Percentiles rank a stretch among this genome's conserved stretches.
Evolutionary conservation across 92 coral and sea anemone species (phyloP).

Genomic region (Chrysogorgia sp.): DNA sequence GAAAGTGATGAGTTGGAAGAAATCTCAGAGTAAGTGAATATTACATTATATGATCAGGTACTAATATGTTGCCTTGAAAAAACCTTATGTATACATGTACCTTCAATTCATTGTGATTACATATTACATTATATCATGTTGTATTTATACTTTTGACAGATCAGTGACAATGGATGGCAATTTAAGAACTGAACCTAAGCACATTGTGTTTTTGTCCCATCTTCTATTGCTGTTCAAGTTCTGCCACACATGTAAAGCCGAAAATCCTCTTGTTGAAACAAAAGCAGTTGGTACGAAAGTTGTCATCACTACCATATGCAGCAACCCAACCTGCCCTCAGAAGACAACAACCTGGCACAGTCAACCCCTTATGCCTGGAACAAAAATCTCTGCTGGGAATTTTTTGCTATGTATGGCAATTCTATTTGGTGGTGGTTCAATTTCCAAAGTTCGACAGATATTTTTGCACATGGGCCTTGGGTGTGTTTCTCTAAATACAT

Average conservation of each 20-base stretch:
- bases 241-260: slow-evolving; percentile 44
- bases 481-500: slow-evolving; percentile 41
- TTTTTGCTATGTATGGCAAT: slow-evolving; percentile 26
- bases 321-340: slow-evolving; percentile 43
- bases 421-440: slow-evolving; percentile 35
- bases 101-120: not conserved
- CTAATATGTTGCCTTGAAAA: slow-evolving; percentile 1
- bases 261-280: slow-evolving; percentile 38
- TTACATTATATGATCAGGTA: not conserved
- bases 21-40: slow-evolving; percentile 13
- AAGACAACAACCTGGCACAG: slow-evolving; percentile 44
- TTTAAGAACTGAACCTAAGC: slow-evolving; percentile 37
- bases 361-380: slow-evolving; percentile 48
- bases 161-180: slow-evolving; percentile 40
- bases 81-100: not conserved
- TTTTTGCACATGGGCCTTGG: slow-evolving; percentile 45
- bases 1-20: slow-evolving; percentile 21
- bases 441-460: slow-evolving; percentile 37
- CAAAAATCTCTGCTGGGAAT: slow-evolving; percentile 45
- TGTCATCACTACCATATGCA: slow-evolving; percentile 34
- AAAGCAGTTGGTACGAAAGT: not conserved
- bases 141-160: slow-evolving; percentile 10
- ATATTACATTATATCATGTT: not conserved
- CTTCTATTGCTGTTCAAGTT: slow-evolving; percentile 36
- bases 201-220: slow-evolving; percentile 47